These are phyloP conservation scores for Natrix natrix DNA, from an alignment of 2,797 vertebrate species.

Conservation along the genomic window DNA sequence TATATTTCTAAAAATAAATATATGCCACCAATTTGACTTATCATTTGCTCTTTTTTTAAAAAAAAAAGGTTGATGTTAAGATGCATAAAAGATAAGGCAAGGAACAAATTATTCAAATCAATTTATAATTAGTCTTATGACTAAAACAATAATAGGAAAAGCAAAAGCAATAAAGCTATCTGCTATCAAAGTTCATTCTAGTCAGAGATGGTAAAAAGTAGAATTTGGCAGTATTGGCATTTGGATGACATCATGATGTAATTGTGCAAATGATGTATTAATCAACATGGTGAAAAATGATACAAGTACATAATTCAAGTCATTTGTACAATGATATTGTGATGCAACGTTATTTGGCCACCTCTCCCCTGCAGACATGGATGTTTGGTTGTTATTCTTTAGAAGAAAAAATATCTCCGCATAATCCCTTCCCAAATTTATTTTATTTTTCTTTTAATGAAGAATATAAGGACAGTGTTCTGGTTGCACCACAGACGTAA, in stretches of 20 bases:
- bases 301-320: neutral
- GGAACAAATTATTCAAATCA: neutral
- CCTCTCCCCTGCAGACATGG: neutral
- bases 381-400: neutral
- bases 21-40: constrained; percentile 42
- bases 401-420: neutral
- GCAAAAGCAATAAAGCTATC: neutral
- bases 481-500: neutral
- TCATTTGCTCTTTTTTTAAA: neutral
- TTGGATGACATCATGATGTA: neutral
- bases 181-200: neutral
- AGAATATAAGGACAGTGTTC: neutral
- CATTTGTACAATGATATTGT: neutral
- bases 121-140: constrained; percentile 2
- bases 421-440: neutral
- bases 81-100: neutral
- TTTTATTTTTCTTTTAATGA: neutral
- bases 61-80: neutral
- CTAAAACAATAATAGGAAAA: neutral
- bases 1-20: constrained; percentile 51
- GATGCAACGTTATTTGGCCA: neutral
- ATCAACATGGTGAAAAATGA: neutral
- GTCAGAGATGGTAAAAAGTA: neutral
- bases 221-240: neutral
- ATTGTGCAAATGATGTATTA: neutral